These are phyloP conservation scores for Palloptera scutellata DNA, from an alignment of 2,888 invertebrate species.

Conservation along the genomic window DNA sequence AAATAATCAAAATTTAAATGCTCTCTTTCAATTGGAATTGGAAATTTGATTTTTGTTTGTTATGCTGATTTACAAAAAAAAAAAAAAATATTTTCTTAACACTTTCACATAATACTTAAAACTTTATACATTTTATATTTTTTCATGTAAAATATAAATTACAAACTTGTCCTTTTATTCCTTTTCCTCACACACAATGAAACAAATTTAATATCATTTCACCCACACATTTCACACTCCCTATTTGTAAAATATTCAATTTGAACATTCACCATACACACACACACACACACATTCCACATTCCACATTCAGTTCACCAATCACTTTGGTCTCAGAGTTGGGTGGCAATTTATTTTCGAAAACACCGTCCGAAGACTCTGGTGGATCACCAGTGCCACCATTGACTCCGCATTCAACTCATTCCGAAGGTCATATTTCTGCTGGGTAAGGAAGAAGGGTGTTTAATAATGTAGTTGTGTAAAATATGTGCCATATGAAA, in stretches of 20 bases:
- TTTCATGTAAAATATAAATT: background rate
- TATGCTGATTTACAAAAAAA: no score
- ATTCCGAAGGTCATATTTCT: slow-evolving; percentile 68
- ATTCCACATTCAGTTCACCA: slow-evolving; percentile 73
- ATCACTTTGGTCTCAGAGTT: slow-evolving; percentile 94
- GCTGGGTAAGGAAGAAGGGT: slow-evolving; percentile 59
- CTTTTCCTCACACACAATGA: background rate
- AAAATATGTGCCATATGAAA: no score
- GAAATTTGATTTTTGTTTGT: background rate
- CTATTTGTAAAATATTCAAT: background rate
- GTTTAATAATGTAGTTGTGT: no score
- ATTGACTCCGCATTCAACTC: slow-evolving; percentile 68
- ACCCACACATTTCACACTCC: no score
- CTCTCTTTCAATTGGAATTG: slow-evolving; percentile 40
- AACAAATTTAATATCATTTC: background rate
- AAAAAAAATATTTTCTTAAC: no score
- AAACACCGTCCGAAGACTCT: slow-evolving; percentile 90
- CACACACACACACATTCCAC: no score
- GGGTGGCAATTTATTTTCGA: slow-evolving; percentile 93
- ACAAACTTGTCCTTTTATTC: background rate
- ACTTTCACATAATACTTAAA: no score
- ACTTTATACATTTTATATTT: background rate
- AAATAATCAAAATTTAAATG: slow-evolving; percentile 25
- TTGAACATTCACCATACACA: background rate
- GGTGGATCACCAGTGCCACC: slow-evolving; percentile 74